These are phyloP conservation scores for Polypedilum pembai DNA, from an alignment of 1,140 invertebrate species.

Conservation along the genomic window DNA sequence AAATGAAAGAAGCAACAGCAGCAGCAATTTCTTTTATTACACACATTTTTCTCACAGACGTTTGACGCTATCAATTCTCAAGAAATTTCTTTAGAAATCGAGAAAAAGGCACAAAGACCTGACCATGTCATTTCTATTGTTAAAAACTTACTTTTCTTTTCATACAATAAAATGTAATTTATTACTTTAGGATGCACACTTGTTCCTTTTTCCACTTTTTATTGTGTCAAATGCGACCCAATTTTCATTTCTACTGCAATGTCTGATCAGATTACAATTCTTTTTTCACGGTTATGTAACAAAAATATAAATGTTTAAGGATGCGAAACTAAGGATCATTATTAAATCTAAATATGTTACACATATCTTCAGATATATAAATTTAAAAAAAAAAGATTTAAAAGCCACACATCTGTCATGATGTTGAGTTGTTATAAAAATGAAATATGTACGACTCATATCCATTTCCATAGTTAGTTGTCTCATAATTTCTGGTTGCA, in stretches of 20 bases:
- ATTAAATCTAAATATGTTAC: neutral
- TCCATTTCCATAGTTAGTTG: neutral
- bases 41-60: neutral
- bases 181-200: slow-evolving; percentile 17
- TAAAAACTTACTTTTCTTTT: neutral
- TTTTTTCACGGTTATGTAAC: slow-evolving; percentile 18
- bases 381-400: neutral
- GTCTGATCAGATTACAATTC: neutral
- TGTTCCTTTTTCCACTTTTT: slow-evolving; percentile 7
- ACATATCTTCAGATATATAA: too few species aligned
- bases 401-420: slow-evolving; percentile 16
- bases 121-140: slow-evolving; percentile 2
- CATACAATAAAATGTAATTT: neutral
- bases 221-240: neutral
- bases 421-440: neutral
- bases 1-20: slow-evolving; percentile 6
- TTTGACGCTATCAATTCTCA: slow-evolving; percentile 3
- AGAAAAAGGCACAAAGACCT: neutral
- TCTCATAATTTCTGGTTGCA: slow-evolving; percentile 7
- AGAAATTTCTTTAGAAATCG: neutral
- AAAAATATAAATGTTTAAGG: slow-evolving; percentile 4
- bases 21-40: neutral
- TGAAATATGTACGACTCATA: slow-evolving; percentile 9
- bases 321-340: neutral
- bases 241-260: neutral